These are phyloP conservation scores for Mastomys natalensis DNA, from an alignment of 2,113 vertebrate genomes.

Conservation along the genomic window DNA sequence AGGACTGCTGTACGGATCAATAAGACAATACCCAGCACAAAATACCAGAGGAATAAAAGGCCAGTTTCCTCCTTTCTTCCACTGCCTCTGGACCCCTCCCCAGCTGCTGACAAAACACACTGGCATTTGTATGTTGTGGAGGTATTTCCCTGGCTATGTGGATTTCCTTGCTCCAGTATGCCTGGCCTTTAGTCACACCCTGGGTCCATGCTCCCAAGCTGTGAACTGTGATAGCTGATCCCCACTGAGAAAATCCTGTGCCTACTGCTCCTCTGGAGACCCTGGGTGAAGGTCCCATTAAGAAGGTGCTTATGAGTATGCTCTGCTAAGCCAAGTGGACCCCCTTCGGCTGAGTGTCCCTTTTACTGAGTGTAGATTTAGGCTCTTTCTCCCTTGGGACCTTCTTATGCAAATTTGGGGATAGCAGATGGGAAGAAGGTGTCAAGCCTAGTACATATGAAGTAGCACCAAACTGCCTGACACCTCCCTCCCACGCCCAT, in stretches of 20 bases:
- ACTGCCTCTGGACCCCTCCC: background rate
- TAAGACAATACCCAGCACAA: constrained; percentile 50
- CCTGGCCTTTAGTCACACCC: background rate
- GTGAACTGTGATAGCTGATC: background rate
- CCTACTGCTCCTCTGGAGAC: background rate
- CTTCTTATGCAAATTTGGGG: background rate
- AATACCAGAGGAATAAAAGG: background rate
- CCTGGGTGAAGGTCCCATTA: background rate
- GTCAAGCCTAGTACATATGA: background rate
- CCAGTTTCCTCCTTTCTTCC: constrained; percentile 36
- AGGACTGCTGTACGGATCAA: background rate
- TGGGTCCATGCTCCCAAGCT: background rate
- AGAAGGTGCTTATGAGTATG: background rate
- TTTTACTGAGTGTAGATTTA: background rate
- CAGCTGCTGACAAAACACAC: background rate
- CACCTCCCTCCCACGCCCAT: background rate
- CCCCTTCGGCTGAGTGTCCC: background rate
- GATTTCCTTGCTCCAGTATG: background rate
- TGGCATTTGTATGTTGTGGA: background rate
- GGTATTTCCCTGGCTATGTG: background rate
- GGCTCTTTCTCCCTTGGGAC: background rate
- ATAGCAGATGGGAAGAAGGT: background rate
- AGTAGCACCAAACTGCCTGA: background rate
- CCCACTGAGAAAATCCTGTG: background rate
- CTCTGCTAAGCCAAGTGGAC: too few species aligned